These are phyloP conservation scores for Dolichotis patagonum DNA, from an alignment of 2,113 vertebrate genomes.

Conservation along the genomic window DNA sequence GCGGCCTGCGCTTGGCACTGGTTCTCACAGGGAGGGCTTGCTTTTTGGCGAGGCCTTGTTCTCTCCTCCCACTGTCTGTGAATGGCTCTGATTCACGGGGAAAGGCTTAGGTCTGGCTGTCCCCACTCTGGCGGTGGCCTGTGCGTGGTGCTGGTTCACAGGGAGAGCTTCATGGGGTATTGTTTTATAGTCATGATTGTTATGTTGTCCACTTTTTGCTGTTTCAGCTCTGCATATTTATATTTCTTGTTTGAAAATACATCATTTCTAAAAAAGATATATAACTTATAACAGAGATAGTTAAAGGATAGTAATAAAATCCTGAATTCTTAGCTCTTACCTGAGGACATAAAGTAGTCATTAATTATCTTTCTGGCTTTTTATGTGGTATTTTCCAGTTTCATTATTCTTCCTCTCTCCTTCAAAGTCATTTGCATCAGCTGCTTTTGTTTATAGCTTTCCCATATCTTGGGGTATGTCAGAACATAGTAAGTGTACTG, in stretches of 20 bases:
- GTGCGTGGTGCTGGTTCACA: too few species aligned
- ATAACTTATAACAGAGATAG: background rate
- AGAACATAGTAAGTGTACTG: background rate
- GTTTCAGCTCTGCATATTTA: background rate
- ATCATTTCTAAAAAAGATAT: background rate
- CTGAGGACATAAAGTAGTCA: background rate
- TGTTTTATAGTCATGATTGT: background rate
- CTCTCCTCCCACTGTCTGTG: too few species aligned
- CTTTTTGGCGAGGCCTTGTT: too few species aligned
- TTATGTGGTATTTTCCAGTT: background rate
- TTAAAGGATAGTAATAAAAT: background rate
- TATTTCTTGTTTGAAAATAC: constrained; percentile 25
- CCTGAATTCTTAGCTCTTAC: background rate
- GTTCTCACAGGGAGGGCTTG: too few species aligned
- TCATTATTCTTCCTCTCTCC: background rate
- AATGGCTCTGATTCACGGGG: too few species aligned
- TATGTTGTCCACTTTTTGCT: background rate
- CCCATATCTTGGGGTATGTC: background rate
- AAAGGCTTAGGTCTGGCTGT: too few species aligned
- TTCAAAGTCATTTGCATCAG: background rate
- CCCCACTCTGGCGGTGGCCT: too few species aligned
- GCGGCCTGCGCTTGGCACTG: too few species aligned
- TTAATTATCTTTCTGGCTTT: too few species aligned
- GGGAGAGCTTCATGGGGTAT: background rate
- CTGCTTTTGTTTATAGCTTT: constrained; percentile 11